Evolutionary conservation across 2,113 vertebrate genomes (phyloP).

Genomic region (Pseudopodoces humilis): DNA sequence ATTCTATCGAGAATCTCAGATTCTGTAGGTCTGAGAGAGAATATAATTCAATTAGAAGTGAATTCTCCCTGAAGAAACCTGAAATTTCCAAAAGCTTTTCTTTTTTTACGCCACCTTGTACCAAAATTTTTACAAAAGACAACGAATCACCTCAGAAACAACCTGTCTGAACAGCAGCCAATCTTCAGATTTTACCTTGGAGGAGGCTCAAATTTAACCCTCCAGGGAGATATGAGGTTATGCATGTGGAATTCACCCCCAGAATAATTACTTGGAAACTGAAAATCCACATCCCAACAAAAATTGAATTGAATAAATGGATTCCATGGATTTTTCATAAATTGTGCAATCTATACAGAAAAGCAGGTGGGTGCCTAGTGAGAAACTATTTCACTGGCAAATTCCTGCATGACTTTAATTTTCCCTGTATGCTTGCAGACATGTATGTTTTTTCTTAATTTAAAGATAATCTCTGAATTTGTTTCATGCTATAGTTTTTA

Average conservation of each 20-base stretch:
- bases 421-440: background rate
- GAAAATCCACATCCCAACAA: background rate
- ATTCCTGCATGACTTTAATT: background rate
- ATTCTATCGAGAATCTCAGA: background rate
- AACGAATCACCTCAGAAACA: background rate
- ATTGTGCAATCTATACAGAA: background rate
- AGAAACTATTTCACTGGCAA: background rate
- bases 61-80: background rate
- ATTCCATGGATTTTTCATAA: background rate
- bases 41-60: background rate
- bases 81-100: background rate
- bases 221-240: background rate
- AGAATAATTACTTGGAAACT: background rate
- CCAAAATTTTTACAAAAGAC: background rate
- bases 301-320: background rate
- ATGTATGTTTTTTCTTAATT: background rate
- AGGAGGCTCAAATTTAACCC: background rate
- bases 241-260: background rate
- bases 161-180: background rate
- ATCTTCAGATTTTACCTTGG: background rate
- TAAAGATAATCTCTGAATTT: background rate
- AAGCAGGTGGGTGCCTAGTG: background rate
- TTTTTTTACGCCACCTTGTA: background rate
- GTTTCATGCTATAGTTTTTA: background rate
- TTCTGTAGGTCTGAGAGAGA: background rate